phyloP scores from a whole-genome alignment of 2,888 invertebrate species.

The Pyrrhosoma nymphula region DNA sequence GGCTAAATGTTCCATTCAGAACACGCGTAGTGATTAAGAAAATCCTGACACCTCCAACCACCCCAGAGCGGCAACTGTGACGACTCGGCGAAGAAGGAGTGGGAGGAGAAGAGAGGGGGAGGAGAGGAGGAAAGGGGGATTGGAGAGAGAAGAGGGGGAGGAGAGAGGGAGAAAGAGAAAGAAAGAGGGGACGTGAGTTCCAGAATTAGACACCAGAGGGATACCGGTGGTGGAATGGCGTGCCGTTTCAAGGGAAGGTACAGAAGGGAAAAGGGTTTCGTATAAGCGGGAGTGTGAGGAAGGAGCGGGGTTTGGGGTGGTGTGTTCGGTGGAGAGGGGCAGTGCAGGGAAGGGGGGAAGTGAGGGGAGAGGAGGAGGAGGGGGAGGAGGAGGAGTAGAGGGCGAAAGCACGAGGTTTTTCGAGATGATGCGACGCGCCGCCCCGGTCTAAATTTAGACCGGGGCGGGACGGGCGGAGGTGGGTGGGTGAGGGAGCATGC shows the following conservation, averaged over 20 bases:
- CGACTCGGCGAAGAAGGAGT: too few species aligned
- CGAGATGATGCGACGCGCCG: constrained; percentile 31
- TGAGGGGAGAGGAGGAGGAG: background rate
- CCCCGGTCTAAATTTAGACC: background rate
- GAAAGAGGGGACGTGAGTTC: background rate
- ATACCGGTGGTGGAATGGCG: constrained; percentile 1
- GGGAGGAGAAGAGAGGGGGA: too few species aligned
- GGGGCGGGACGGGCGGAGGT: background rate
- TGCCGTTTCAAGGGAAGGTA: background rate
- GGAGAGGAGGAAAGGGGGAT: background rate
- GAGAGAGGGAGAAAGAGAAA: background rate
- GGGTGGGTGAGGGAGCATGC: background rate
- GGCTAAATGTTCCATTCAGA: too few species aligned
- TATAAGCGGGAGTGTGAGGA: background rate
- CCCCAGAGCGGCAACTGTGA: too few species aligned
- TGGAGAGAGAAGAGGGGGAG: too few species aligned
- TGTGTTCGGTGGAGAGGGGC: too few species aligned
- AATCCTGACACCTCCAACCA: too few species aligned
- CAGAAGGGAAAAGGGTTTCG: background rate
- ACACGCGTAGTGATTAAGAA: too few species aligned
- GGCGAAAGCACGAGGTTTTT: background rate
- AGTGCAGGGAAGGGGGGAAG: too few species aligned
- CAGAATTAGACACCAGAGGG: background rate
- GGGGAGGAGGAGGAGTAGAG: background rate
- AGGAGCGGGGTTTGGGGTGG: too few species aligned